Conservation (phyloP, 2,797 vertebrate species). For the Chaunax sp. region DNA sequence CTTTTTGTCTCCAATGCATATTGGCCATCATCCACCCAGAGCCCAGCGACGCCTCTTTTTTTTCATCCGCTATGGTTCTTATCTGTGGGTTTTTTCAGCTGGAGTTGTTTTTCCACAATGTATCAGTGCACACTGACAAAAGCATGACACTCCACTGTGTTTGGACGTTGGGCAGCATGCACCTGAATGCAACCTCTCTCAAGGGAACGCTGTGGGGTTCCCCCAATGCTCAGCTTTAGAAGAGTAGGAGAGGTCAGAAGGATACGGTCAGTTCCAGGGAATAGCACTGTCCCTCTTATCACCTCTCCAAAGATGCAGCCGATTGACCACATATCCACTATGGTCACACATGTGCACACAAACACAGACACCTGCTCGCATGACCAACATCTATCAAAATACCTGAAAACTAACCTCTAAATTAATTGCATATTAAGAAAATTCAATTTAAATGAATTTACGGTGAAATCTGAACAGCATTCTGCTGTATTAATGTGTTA, state of each 20-base stretch:
- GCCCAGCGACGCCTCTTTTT: slow-evolving; percentile 20
- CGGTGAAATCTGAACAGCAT: too few species aligned
- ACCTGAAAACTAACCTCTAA: not conserved
- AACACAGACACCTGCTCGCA: slow-evolving; percentile 35
- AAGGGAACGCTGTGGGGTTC: not conserved
- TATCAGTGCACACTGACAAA: slow-evolving; percentile 23
- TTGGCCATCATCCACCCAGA: slow-evolving; percentile 44
- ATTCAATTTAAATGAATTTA: not conserved
- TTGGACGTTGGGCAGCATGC: not conserved
- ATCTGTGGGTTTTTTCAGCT: slow-evolving; percentile 43
- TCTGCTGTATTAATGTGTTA: too few species aligned
- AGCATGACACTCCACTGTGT: not conserved
- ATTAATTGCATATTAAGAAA: not conserved
- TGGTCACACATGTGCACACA: slow-evolving; percentile 65
- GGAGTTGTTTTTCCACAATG: slow-evolving; percentile 16
- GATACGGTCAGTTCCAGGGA: slow-evolving; percentile 99
- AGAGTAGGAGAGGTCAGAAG: slow-evolving; percentile 80
- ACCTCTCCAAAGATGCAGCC: slow-evolving; percentile 99
- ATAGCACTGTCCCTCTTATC: slow-evolving; percentile 98
- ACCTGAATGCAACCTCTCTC: not conserved
- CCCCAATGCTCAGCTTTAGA: slow-evolving; percentile 1
- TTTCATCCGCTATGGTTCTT: slow-evolving; percentile 44
- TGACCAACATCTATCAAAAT: slow-evolving; percentile 14
- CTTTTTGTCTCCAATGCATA: slow-evolving; percentile 55
- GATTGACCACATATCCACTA: slow-evolving; percentile 99